These are phyloP conservation scores for Scrobipalpa atriplicella DNA, from an alignment of 2,888 invertebrate genomes.

Conservation along the genomic window DNA sequence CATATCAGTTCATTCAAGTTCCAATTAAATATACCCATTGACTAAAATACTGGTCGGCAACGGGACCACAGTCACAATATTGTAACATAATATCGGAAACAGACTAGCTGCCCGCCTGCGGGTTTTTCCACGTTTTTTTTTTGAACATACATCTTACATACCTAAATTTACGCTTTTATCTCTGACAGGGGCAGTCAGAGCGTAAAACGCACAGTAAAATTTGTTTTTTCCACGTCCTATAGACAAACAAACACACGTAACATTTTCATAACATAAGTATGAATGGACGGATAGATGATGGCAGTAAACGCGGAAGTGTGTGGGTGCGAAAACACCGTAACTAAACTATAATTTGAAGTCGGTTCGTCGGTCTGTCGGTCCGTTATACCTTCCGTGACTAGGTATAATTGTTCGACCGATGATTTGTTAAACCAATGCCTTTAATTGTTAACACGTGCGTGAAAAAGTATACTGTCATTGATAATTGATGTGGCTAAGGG, in stretches of 20 bases:
- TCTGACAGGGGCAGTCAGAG: too few relatives aligned
- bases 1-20: constrained; percentile 57
- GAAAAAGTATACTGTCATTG: constrained; percentile 49
- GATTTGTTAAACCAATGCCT: constrained; percentile 71
- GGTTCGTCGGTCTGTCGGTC: constrained; percentile 44
- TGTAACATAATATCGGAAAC: constrained; percentile 76
- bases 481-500: constrained; percentile 36
- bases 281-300: constrained; percentile 56
- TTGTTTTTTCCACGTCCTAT: too few relatives aligned
- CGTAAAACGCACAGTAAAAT: too few relatives aligned
- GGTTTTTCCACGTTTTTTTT: too few relatives aligned
- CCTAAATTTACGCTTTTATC: too few relatives aligned
- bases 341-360: constrained; percentile 80
- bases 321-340: constrained; percentile 81
- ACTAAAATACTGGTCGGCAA: constrained; percentile 48
- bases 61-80: constrained; percentile 67
- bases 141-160: too few relatives aligned
- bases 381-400: constrained; percentile 73
- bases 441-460: constrained; percentile 79
- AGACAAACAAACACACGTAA: neutral
- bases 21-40: constrained; percentile 66
- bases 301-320: constrained; percentile 77
- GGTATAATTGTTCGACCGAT: constrained; percentile 68
- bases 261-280: neutral
- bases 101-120: too few relatives aligned